A percentile compares a stretch with the other conserved stretches of the same genome.
Evolutionary conservation across 2,797 vertebrate species (phyloP).

Genomic region (Babyrousa celebensis): DNA sequence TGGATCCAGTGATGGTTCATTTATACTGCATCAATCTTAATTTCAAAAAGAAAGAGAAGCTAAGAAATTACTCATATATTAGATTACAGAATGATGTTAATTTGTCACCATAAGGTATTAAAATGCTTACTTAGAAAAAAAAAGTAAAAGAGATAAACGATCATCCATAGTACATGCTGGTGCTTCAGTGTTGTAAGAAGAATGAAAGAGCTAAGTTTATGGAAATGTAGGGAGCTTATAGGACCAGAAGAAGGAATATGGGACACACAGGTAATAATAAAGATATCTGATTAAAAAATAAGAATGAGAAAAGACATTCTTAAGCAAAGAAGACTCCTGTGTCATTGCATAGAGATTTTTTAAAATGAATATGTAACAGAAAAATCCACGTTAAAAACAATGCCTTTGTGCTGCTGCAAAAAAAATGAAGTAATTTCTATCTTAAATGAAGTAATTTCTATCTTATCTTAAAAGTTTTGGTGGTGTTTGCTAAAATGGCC

Average conservation of each 20-base stretch:
- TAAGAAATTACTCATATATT: not conserved
- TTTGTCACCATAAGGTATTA: not conserved
- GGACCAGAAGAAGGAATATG: not conserved
- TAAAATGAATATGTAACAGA: not conserved
- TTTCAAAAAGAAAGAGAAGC: not conserved
- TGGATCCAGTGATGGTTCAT: not conserved
- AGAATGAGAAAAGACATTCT: not conserved
- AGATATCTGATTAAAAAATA: not conserved
- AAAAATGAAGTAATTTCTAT: not conserved
- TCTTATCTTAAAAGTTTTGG: not conserved
- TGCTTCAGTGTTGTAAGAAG: not conserved
- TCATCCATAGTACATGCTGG: not conserved
- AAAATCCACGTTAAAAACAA: conserved; percentile 12
- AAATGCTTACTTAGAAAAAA: not conserved
- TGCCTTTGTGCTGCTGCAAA: not conserved
- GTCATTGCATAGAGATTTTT: not conserved
- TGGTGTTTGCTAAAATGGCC: not conserved
- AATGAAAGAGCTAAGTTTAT: not conserved
- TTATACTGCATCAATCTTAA: not conserved
- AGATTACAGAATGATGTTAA: not conserved
- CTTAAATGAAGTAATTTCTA: conserved; percentile 1
- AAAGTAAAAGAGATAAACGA: not conserved
- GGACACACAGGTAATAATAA: not conserved
- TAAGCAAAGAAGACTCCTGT: not conserved
- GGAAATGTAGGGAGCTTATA: not conserved